Evolutionary conservation across 2,113 vertebrate species (phyloP).

Genomic region (Noctilio leporinus): DNA sequence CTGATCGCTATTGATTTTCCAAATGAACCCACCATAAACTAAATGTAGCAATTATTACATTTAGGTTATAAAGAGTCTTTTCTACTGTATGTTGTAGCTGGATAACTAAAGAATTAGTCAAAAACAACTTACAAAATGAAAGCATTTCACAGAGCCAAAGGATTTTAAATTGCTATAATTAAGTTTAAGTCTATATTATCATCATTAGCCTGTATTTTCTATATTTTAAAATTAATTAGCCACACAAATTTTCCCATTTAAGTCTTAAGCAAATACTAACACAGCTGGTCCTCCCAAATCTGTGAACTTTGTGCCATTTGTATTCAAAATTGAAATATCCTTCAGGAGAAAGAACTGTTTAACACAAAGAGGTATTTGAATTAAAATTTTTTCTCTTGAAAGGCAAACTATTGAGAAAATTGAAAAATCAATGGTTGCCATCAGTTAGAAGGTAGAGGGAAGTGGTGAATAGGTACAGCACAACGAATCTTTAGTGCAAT

Average conservation of each 20-base stretch:
- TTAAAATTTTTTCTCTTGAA: neutral
- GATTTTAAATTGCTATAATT: conserved; percentile 61
- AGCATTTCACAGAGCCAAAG: conserved; percentile 23
- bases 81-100: conserved; percentile 61
- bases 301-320: conserved; percentile 6
- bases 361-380: neutral
- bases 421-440: neutral
- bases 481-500: neutral
- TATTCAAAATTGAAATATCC: conserved; percentile 11
- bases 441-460: fast-evolving
- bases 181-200: conserved; percentile 43
- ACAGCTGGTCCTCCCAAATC: neutral
- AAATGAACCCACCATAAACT: conserved; percentile 56
- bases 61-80: conserved; percentile 40
- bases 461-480: neutral
- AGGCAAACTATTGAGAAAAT: neutral
- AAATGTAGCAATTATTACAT: conserved; percentile 62
- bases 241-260: conserved; percentile 41
- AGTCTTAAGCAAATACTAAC: conserved; percentile 28
- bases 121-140: conserved; percentile 58
- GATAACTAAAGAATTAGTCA: conserved; percentile 52
- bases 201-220: conserved; percentile 61
- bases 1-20: conserved; percentile 27
- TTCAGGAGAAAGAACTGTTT: neutral
- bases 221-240: conserved; percentile 44